Base-by-base conservation (phyloP, 1,140 invertebrate species). In the Brevipalpus yothersi region DNA sequence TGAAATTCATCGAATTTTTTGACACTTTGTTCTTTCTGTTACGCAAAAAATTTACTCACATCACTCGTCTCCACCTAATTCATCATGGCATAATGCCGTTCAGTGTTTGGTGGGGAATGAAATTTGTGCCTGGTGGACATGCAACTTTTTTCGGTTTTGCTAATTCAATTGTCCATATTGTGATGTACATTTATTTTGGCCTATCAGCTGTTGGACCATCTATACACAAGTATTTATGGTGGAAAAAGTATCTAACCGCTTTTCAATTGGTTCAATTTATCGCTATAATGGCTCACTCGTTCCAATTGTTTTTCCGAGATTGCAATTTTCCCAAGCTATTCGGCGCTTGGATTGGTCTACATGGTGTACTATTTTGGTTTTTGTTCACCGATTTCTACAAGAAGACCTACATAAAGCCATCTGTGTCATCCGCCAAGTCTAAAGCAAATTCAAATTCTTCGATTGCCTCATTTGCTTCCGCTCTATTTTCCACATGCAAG, bases 81-180 rank as follows among this genome's bases (percentile, higher is more conserved):
- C 90, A 94, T 70, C 89, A 95, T 70, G 87, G 87, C 56, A 81
- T 87, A 66, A 93, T 95, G 89, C 89, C 90, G 11, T 82, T 91
- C 72, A 85, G 82, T 10, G 86, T 91, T 3, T 95, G 90, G 89
- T 86, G 45, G 45, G 58, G 58, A 9, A 19, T 59, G 31, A 59
- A 59, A 53, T 59, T 53, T 41, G 45, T 43, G n/a, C 49, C 58
- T 41, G 58, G 58, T 21, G 58, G 58, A 54, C 45, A 53, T 21
- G 41, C n/a, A 15, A 53, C 58, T 40, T 59, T 59, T 21, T 59
- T 59, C 31, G 45, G n/a, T 23, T 59, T 59, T 55, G 19, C 40
- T 23, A 59, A 59, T 53, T 39, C 41, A 31, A 31, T 43, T 31
- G 56, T 58, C n/a, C 56, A 58, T 39, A 40, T 53, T 21, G 39